Conservation (phyloP, 2,888 invertebrate species). For the Anarsia innoxiella region DNA sequence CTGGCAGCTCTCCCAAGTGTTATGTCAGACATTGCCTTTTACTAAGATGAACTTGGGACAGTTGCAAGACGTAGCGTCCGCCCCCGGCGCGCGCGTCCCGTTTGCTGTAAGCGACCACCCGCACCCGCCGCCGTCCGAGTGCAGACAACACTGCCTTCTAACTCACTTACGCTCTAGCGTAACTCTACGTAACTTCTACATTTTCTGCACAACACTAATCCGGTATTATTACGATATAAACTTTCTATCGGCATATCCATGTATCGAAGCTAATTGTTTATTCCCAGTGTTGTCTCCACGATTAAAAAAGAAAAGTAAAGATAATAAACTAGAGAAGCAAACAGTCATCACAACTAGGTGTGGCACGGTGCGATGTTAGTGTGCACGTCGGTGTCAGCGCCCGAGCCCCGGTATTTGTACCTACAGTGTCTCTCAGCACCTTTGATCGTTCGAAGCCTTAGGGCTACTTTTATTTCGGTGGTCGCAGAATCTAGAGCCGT, state of each 20-base stretch:
- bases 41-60: no score
- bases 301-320: slow-evolving; percentile 21
- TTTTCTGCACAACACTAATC: no score
- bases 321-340: slow-evolving; percentile 60
- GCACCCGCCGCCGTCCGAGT: slow-evolving; percentile 57
- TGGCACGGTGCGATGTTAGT: slow-evolving; percentile 58
- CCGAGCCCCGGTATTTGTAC: slow-evolving; percentile 3
- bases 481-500: slow-evolving; percentile 59
- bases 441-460: slow-evolving; percentile 8
- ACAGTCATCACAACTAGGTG: slow-evolving; percentile 70
- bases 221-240: background rate
- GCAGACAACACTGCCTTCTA: slow-evolving; percentile 36
- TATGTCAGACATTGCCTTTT: no score
- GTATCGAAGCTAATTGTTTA: no score
- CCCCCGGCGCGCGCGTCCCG: slow-evolving; percentile 12
- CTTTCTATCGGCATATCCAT: slow-evolving; percentile 13
- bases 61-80: background rate
- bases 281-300: slow-evolving; percentile 53
- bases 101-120: slow-evolving; percentile 56
- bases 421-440: slow-evolving; percentile 5
- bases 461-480: slow-evolving; percentile 33
- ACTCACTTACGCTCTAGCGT: no score
- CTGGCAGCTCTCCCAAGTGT: no score
- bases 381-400: slow-evolving; percentile 40
- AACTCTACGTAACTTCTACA: no score